phyloP scores from a whole-genome alignment of 2,888 invertebrate genomes.

The Leptopilina myrica region DNA sequence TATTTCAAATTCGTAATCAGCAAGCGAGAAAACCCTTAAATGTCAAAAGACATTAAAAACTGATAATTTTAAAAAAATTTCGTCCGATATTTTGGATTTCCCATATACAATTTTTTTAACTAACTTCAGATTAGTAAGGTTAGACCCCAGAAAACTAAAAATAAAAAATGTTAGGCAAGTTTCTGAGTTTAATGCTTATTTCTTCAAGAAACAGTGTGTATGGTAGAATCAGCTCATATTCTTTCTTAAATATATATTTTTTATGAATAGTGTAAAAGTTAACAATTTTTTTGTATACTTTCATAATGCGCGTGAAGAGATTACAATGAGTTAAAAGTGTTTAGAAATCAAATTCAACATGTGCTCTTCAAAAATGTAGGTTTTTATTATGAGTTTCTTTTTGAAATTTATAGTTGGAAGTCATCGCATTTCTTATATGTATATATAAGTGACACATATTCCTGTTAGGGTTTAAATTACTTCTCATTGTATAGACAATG shows the following conservation, averaged over 20 bases:
- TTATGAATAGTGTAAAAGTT: not conserved
- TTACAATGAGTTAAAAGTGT: conserved; percentile 1
- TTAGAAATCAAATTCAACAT: not conserved
- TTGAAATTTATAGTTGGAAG: too few species aligned
- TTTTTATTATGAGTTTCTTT: too few species aligned
- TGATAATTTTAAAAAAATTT: not conserved
- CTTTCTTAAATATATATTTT: not conserved
- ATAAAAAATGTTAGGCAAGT: not conserved
- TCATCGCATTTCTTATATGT: too few species aligned
- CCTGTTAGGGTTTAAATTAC: too few species aligned
- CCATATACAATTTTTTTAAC: not conserved
- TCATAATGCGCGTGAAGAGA: not conserved
- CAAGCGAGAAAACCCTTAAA: not conserved
- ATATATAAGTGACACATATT: too few species aligned
- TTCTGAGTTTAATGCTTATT: not conserved
- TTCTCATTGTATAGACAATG: too few species aligned
- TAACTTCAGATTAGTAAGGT: not conserved
- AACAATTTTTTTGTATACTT: not conserved
- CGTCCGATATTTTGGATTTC: not conserved
- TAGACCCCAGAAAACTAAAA: not conserved
- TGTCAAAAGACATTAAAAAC: not conserved
- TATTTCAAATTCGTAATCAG: not conserved
- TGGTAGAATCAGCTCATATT: not conserved
- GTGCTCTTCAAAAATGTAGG: not conserved
- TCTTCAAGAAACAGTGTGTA: too few species aligned